phyloP scores from a whole-genome alignment of 2,888 invertebrate species.

The Sceliomorpha sp. region DNA sequence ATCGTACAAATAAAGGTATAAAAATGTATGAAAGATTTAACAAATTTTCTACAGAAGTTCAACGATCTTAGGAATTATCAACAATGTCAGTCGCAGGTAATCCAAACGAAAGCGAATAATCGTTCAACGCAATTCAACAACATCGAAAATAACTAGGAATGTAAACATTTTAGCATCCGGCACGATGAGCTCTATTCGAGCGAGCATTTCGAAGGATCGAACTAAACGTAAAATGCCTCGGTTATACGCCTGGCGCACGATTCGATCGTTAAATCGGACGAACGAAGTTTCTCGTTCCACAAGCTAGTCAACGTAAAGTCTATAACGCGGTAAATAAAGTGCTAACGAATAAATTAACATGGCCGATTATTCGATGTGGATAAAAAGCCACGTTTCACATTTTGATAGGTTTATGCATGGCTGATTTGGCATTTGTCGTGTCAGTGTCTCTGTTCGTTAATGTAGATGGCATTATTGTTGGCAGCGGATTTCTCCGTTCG shows the following conservation, averaged over 20 bases:
- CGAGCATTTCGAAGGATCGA: not conserved
- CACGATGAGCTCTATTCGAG: no score
- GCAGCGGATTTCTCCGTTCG: slow-evolving; percentile 25
- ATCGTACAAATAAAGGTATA: slow-evolving; percentile 17
- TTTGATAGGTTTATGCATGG: slow-evolving; percentile 30
- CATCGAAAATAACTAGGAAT: slow-evolving; percentile 47
- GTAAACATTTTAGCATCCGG: slow-evolving; percentile 12
- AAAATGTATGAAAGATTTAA: slow-evolving; percentile 44
- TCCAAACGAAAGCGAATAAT: slow-evolving; percentile 25
- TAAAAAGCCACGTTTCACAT: slow-evolving; percentile 48
- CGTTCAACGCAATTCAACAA: slow-evolving; percentile 33
- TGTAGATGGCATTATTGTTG: slow-evolving; percentile 45
- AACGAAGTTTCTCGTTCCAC: slow-evolving; percentile 36
- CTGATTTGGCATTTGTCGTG: slow-evolving; percentile 47
- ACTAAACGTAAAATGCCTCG: no score
- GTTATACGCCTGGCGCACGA: no score
- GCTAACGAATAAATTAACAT: slow-evolving; percentile 65
- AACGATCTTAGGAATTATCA: slow-evolving; percentile 49
- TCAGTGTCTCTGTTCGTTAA: slow-evolving; percentile 22
- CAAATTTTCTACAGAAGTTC: slow-evolving; percentile 50
- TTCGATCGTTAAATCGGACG: slow-evolving; percentile 49
- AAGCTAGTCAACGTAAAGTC: slow-evolving; percentile 52
- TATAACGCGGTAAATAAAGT: slow-evolving; percentile 58
- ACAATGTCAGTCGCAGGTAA: slow-evolving; percentile 38
- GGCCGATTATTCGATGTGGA: slow-evolving; percentile 65